Base-by-base conservation (phyloP, 2,888 invertebrate genomes). In the Aelia acuminata region DNA sequence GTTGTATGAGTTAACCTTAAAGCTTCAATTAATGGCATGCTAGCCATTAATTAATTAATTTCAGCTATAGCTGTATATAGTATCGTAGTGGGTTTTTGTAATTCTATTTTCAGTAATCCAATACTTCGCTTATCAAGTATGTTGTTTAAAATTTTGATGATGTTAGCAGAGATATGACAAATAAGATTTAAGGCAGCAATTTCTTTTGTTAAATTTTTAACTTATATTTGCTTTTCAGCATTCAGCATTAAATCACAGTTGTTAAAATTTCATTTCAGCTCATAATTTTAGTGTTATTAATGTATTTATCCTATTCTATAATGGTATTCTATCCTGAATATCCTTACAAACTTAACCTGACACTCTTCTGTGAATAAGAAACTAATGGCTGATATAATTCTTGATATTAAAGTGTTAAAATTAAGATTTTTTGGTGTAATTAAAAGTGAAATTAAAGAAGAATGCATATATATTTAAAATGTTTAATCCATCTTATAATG, bases 391-490 rank as follows among this genome's bases (percentile, higher is more conserved):
- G 43, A 43, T 7, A 43, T 43, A 43, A 43, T 43, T 43, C 4
- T 43, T 43, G 43, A 43, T 43, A 43, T 43, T 43, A 43, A 43
- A 43, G 10, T 43, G 43, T 43, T 43, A 43, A 4, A 43, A 7
- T 43, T 43, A 7, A 7, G 43, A 43, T 43, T 43, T 43, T 43
- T 43, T 10, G 43, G 63, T 70, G 63, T 70, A 35, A 35, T 35
- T 57, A 70, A 70, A 70, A 70, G 31, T 63, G 31, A 63, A 57
- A 57, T 4, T 26, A 26, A 53, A 57, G 13, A 57, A 35, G n/a
- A 43, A 22, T 80, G 80, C 80, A 80, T 80, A 80, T 80, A 47
- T 80, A n/a, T 80, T 80, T 80, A 43, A 80, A 80, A 80, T 80
- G 80, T 80, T 80, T 80, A 39, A 43, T 43, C n/a, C 43, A 80